phyloP scores from a whole-genome alignment of 2,888 invertebrate species.

The Ochropleura plecta region DNA sequence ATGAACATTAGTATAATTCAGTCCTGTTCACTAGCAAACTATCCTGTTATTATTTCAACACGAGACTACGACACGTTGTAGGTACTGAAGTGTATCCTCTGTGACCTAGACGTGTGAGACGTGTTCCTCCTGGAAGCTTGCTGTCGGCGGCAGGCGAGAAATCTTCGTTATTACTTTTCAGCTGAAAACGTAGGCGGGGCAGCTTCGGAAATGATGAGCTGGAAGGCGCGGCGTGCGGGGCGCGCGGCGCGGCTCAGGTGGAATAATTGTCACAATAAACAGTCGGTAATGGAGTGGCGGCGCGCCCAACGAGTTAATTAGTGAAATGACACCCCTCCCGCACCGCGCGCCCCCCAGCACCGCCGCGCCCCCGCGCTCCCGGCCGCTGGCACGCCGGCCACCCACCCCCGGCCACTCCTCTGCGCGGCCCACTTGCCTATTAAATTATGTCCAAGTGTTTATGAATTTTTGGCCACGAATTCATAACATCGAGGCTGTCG shows the following conservation, averaged over 20 bases:
- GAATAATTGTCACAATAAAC: constrained; percentile 88
- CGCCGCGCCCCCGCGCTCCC: constrained; percentile 40
- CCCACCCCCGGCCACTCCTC: constrained; percentile 63
- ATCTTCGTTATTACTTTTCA: constrained; percentile 13
- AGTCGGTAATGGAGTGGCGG: constrained; percentile 85
- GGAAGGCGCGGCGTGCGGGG: constrained; percentile 23
- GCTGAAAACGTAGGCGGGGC: constrained; percentile 54
- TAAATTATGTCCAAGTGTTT: constrained; percentile 60
- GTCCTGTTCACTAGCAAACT: not conserved
- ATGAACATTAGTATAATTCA: not conserved
- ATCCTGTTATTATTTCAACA: not conserved
- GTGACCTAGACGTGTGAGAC: not conserved
- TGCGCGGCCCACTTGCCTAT: constrained; percentile 54
- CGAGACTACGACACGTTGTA: not conserved
- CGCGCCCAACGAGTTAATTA: constrained; percentile 84
- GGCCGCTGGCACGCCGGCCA: constrained; percentile 39
- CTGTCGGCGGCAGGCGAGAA: not conserved
- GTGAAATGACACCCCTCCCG: constrained; percentile 77
- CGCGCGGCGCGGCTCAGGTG: constrained; percentile 59
- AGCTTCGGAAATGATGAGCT: constrained; percentile 58
- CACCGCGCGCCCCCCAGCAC: constrained; percentile 45
- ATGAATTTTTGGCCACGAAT: constrained; percentile 61
- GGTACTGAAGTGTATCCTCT: not conserved
- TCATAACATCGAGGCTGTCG: constrained; percentile 27
- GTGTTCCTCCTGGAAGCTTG: too few species aligned